Conservation (phyloP, 2,888 invertebrate genomes). For the Peribatodes rhomboidaria region DNA sequence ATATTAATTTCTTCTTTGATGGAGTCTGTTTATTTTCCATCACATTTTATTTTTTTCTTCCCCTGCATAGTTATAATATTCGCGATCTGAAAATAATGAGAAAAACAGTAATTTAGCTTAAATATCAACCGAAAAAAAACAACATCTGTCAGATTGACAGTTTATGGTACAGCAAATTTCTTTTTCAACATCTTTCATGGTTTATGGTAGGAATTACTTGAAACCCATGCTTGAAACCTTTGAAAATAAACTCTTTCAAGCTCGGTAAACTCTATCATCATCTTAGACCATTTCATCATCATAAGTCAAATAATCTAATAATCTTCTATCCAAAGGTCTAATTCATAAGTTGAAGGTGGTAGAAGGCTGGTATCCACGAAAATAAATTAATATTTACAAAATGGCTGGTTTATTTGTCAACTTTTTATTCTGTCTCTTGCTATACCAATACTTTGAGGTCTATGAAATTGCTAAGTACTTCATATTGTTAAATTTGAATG, state of each 20-base stretch:
- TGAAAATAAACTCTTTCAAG: background rate
- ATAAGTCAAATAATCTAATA: no score
- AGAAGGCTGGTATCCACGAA: no score
- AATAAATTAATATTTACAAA: no score
- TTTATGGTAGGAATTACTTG: constrained; percentile 40
- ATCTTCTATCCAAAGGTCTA: no score
- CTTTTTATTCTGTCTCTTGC: no score
- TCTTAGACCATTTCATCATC: no score
- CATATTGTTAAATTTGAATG: no score
- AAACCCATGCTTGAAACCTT: background rate
- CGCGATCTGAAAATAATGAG: constrained; percentile 52
- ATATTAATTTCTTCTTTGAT: constrained; percentile 75
- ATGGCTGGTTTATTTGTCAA: no score
- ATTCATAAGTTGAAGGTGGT: no score
- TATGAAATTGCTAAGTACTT: no score
- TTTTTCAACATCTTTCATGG: constrained; percentile 49
- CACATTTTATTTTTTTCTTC: constrained; percentile 80
- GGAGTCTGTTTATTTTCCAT: constrained; percentile 82
- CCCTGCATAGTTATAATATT: constrained; percentile 74
- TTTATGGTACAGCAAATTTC: constrained; percentile 48
- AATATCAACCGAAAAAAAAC: constrained; percentile 55
- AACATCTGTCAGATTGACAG: constrained; percentile 62
- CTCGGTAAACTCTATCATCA: no score
- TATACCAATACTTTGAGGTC: no score
- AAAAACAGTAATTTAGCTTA: constrained; percentile 60